Evolutionary conservation across 53 echinoderm and acorn worm species (phyloP).

Genomic region (Paracentrotus lividus): DNA sequence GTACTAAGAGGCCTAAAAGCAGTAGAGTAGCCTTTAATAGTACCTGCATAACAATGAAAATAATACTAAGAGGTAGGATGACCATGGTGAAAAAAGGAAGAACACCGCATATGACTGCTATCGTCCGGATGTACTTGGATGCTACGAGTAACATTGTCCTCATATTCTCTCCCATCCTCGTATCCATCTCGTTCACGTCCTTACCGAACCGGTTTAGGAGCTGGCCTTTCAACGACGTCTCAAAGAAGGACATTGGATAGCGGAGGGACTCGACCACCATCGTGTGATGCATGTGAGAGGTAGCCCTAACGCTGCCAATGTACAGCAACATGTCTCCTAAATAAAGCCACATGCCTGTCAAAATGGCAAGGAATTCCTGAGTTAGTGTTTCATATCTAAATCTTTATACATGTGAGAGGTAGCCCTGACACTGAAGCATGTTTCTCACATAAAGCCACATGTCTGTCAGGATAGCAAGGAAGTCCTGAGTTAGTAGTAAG

Average conservation of each 20-base stretch:
- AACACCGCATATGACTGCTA: constrained; percentile 61
- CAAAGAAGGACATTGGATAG: constrained; percentile 89
- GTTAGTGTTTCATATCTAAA: too few relatives aligned
- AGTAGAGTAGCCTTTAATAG: too few relatives aligned
- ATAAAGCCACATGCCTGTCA: constrained; percentile 58
- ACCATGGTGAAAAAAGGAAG: constrained; percentile 62
- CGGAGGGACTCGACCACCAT: constrained; percentile 74
- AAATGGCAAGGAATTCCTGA: background rate
- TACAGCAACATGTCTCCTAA: constrained; percentile 59
- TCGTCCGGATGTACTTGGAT: constrained; percentile 67
- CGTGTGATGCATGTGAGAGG: constrained; percentile 68
- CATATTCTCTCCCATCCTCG: constrained; percentile 52
- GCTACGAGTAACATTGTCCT: constrained; percentile 50
- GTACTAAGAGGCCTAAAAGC: too few relatives aligned
- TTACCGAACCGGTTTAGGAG: constrained; percentile 93
- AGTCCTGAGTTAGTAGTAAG: too few relatives aligned
- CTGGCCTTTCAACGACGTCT: constrained; percentile 86
- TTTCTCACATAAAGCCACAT: too few relatives aligned
- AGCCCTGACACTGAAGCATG: too few relatives aligned
- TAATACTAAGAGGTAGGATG: constrained; percentile 59
- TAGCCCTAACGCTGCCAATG: constrained; percentile 74
- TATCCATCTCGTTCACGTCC: constrained; percentile 84
- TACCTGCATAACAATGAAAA: constrained; percentile 70
- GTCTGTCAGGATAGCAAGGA: too few relatives aligned
- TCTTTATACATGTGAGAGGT: constrained; percentile 74